These are phyloP conservation scores for Gastracanthus pulcherrimus DNA, from an alignment of 2,888 invertebrate genomes.

Conservation along the genomic window DNA sequence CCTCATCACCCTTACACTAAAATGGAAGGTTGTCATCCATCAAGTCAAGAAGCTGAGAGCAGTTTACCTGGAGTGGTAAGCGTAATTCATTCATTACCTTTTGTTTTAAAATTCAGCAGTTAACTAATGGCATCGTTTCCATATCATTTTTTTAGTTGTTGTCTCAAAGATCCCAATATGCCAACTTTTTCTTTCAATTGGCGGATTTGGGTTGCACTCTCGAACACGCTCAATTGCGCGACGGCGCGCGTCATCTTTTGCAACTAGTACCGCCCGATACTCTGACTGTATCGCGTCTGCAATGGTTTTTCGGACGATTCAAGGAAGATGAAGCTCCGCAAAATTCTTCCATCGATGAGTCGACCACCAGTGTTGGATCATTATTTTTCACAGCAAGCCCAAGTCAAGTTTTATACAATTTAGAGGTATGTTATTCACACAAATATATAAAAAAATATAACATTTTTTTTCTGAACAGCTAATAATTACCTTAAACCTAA, in stretches of 20 bases:
- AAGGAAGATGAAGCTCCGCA: slow-evolving; percentile 69
- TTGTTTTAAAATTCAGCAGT: background rate
- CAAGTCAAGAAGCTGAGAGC: slow-evolving; percentile 91
- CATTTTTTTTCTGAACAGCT: slow-evolving; percentile 24
- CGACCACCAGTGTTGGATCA: slow-evolving; percentile 79
- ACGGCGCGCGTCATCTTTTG: slow-evolving; percentile 89
- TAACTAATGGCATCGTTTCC: background rate
- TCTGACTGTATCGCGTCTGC: slow-evolving; percentile 81
- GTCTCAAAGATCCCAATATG: slow-evolving; percentile 88
- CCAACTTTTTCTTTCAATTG: slow-evolving; percentile 90
- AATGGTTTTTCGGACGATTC: slow-evolving; percentile 79
- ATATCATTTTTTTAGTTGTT: slow-evolving; percentile 81
- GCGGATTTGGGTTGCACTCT: slow-evolving; percentile 93
- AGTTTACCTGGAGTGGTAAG: slow-evolving; percentile 94
- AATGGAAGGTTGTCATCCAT: slow-evolving; percentile 80
- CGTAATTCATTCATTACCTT: slow-evolving; percentile 60
- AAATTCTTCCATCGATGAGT: slow-evolving; percentile 66
- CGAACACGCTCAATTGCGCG: slow-evolving; percentile 88
- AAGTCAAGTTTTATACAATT: slow-evolving; percentile 87
- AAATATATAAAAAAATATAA: no score
- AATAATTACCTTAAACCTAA: no score
- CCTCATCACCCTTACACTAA: slow-evolving; percentile 87
- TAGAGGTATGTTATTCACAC: slow-evolving; percentile 81
- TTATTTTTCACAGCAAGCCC: slow-evolving; percentile 86
- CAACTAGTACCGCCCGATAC: slow-evolving; percentile 89